Conservation (phyloP, 2,888 invertebrate genomes). For the Caenorhabditis imperialis region DNA sequence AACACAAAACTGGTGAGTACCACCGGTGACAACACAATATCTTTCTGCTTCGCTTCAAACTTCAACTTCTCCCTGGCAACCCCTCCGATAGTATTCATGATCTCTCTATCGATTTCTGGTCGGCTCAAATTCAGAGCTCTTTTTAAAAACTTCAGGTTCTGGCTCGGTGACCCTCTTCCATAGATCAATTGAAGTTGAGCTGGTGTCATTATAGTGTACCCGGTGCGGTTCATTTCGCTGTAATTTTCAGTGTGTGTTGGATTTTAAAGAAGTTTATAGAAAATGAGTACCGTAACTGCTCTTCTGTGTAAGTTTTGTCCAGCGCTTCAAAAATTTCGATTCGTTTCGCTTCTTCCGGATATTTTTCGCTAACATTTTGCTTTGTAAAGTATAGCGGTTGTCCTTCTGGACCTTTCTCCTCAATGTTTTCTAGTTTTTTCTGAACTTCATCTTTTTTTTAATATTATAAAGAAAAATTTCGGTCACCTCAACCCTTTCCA, state of each 20-base stretch:
- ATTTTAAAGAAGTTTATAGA: no score
- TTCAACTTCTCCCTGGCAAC: slow-evolving; percentile 48
- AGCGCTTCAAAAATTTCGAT: slow-evolving; percentile 67
- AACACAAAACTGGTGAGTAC: slow-evolving; percentile 23
- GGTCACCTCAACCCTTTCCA: slow-evolving; percentile 37
- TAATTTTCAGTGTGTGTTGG: no score
- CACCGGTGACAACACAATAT: slow-evolving; percentile 56
- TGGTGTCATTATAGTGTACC: slow-evolving; percentile 65
- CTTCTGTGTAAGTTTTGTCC: slow-evolving; percentile 57
- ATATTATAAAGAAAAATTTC: slow-evolving; percentile 21
- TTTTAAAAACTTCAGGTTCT: slow-evolving; percentile 49
- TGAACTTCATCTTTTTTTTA: slow-evolving; percentile 18
- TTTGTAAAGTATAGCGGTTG: slow-evolving; percentile 69
- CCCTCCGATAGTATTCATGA: slow-evolving; percentile 45
- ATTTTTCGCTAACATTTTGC: slow-evolving; percentile 63
- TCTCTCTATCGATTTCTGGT: slow-evolving; percentile 14
- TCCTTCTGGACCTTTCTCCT: slow-evolving; percentile 44
- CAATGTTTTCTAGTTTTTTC: background rate
- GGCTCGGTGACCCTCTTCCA: slow-evolving; percentile 64
- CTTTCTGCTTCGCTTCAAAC: slow-evolving; percentile 51
- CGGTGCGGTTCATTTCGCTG: slow-evolving; percentile 67
- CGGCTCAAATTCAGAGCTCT: slow-evolving; percentile 30
- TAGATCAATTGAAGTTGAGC: slow-evolving; percentile 69
- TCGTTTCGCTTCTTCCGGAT: slow-evolving; percentile 60
- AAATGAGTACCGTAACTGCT: no score